These are phyloP conservation scores for Rhynchomys soricoides DNA, from an alignment of 2,113 vertebrate species.

Conservation along the genomic window DNA sequence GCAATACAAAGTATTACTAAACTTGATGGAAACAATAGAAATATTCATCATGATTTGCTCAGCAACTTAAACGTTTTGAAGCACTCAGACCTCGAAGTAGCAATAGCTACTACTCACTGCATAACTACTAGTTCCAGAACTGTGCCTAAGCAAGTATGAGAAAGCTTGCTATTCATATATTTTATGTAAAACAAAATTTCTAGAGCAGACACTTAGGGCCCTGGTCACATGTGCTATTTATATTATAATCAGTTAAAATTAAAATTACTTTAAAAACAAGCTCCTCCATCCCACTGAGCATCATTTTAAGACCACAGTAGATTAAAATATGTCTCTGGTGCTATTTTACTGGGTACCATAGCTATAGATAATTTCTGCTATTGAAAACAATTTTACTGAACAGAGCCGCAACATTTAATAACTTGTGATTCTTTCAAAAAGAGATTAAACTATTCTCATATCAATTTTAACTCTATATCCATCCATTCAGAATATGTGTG, in stretches of 20 bases:
- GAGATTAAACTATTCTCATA: not conserved
- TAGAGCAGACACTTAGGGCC: not conserved
- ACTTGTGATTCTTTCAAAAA: conserved; percentile 17
- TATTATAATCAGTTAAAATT: not conserved
- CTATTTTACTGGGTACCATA: not conserved
- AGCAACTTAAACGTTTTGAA: not conserved
- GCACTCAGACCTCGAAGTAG: not conserved
- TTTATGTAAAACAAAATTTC: not conserved
- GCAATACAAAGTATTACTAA: not conserved
- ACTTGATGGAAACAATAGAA: not conserved
- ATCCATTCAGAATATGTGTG: not conserved
- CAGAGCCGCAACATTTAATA: not conserved
- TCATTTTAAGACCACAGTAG: not conserved
- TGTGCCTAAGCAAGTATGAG: not conserved
- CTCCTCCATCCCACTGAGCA: not conserved
- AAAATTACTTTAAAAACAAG: not conserved
- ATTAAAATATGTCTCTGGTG: not conserved
- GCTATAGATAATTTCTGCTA: not conserved
- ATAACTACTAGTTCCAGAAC: not conserved
- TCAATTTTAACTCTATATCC: not conserved
- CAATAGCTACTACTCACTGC: not conserved
- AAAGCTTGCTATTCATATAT: not conserved
- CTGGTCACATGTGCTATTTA: not conserved
- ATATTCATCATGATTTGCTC: not conserved
- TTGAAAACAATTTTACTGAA: not conserved